Evolutionary conservation across 2,888 invertebrate genomes (phyloP).

Genomic region (Melieria omissa): DNA sequence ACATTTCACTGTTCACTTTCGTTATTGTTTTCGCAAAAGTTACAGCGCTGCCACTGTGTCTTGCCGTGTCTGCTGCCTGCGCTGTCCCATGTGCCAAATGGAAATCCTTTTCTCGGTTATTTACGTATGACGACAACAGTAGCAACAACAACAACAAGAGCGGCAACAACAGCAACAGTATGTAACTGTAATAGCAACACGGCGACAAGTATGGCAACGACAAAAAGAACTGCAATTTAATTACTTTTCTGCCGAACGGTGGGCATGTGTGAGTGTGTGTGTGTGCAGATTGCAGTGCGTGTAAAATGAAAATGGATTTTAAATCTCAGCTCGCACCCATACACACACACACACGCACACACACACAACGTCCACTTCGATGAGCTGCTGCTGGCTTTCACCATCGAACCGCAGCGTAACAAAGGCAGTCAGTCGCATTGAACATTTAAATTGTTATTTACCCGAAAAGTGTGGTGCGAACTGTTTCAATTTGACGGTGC

Average conservation of each 20-base stretch:
- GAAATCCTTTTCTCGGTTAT: not conserved
- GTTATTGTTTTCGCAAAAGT: not conserved
- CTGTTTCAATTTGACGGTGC: constrained; percentile 44
- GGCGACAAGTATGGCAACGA: no score
- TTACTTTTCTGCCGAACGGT: constrained; percentile 1
- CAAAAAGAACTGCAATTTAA: constrained; percentile 16
- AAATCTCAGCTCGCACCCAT: constrained; percentile 11
- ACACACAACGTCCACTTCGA: constrained; percentile 6
- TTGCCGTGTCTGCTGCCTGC: not conserved
- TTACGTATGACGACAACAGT: not conserved
- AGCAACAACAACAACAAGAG: no score
- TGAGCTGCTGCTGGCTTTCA: no score
- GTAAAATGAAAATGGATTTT: not conserved
- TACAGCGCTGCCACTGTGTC: no score
- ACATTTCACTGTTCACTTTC: not conserved
- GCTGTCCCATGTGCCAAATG: constrained; percentile 9
- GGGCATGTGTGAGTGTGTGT: not conserved
- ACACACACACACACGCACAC: not conserved
- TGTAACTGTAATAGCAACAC: no score
- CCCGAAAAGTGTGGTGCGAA: constrained; percentile 45
- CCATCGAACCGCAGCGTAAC: constrained; percentile 11
- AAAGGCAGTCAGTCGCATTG: constrained; percentile 43
- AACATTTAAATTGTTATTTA: constrained; percentile 48
- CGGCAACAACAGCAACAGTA: no score
- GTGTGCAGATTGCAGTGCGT: not conserved